phyloP scores from a whole-genome alignment of 2,888 invertebrate genomes.

The Aplocera efformata region DNA sequence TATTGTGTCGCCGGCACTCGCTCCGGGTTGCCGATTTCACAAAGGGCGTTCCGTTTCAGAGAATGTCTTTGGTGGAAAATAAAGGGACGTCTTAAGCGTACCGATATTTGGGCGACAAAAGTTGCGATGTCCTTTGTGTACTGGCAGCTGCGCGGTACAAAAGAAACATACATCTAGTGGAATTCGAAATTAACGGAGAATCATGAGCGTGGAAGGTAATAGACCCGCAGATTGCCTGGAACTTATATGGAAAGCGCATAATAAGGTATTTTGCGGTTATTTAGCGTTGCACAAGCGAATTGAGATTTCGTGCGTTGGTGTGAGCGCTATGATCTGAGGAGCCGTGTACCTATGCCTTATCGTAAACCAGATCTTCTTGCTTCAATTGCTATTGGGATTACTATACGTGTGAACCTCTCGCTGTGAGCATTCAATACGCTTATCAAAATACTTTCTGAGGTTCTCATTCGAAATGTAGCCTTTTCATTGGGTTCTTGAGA shows the following conservation, averaged over 20 bases:
- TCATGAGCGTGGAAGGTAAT: constrained; percentile 66
- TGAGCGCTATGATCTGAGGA: constrained; percentile 55
- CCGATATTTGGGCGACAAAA: constrained; percentile 69
- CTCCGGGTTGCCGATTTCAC: constrained; percentile 42
- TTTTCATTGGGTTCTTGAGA: too few species aligned
- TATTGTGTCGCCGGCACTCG: constrained; percentile 45
- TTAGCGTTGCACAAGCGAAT: constrained; percentile 76
- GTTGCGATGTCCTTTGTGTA: constrained; percentile 70
- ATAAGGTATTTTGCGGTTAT: constrained; percentile 79
- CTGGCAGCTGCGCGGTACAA: constrained; percentile 69
- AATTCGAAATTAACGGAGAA: constrained; percentile 72
- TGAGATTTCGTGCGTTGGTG: constrained; percentile 74
- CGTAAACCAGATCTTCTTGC: constrained; percentile 65
- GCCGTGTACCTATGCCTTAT: constrained; percentile 54
- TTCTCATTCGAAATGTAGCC: too few species aligned
- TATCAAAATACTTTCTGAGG: constrained; percentile 56
- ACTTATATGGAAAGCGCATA: constrained; percentile 78
- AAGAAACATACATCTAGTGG: constrained; percentile 62
- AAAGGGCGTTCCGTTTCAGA: constrained; percentile 69
- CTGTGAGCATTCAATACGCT: constrained; percentile 49
- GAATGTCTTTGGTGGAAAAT: constrained; percentile 60
- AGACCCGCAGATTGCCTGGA: constrained; percentile 67
- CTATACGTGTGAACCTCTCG: constrained; percentile 61
- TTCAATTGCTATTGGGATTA: constrained; percentile 65
- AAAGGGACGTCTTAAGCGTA: constrained; percentile 64